phyloP scores from a whole-genome alignment of 2,797 vertebrate genomes.

The Scolopax bukidnonensis region DNA sequence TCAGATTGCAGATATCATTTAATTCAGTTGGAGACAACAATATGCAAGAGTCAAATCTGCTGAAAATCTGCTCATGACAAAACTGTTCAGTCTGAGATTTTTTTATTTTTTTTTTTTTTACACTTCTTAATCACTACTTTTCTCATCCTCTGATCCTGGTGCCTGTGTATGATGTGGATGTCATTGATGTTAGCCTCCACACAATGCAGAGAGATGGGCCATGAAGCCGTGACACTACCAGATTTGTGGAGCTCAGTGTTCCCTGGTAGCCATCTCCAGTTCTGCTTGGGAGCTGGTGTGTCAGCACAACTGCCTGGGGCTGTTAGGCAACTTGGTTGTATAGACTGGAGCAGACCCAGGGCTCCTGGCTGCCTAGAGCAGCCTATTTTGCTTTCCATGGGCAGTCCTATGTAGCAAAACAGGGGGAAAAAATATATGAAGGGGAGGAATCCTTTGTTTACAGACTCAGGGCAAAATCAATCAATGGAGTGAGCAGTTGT shows the following conservation, averaged over 20 bases:
- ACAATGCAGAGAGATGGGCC: not conserved
- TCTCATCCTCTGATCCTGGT: not conserved
- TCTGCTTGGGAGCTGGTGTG: not conserved
- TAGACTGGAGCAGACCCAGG: not conserved
- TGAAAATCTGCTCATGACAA: not conserved
- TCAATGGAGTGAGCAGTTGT: not conserved
- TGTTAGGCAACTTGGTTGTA: not conserved
- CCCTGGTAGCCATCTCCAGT: not conserved
- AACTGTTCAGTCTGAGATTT: not conserved
- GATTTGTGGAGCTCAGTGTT: not conserved
- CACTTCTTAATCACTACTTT: not conserved
- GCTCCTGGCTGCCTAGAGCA: not conserved
- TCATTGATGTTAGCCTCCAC: not conserved
- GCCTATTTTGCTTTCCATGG: not conserved
- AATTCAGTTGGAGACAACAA: not conserved
- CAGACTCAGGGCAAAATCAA: not conserved
- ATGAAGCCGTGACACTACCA: not conserved
- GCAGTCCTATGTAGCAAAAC: not conserved
- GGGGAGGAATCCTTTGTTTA: not conserved
- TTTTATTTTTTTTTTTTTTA: not conserved
- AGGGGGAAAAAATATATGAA: not conserved
- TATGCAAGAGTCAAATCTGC: not conserved
- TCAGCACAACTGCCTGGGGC: not conserved
- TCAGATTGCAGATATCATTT: not conserved
- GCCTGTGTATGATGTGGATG: not conserved